Evolutionary conservation across 2,113 vertebrate species (phyloP).

Genomic region (Australoheros scitulus): DNA sequence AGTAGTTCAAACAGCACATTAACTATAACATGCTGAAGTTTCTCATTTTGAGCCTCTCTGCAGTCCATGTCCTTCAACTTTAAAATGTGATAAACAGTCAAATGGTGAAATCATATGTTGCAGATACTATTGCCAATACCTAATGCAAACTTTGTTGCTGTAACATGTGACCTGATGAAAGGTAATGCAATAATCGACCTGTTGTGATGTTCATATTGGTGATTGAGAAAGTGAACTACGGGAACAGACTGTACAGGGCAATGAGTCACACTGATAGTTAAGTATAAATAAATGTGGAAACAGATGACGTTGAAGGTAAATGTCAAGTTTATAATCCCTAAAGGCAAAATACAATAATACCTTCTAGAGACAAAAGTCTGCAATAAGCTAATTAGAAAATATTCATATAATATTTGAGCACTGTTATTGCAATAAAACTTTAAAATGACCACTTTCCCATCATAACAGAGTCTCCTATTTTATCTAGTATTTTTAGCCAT

Average conservation of each 20-base stretch:
- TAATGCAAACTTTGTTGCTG: constrained; percentile 7
- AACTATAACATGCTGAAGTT: not conserved
- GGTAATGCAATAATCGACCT: not conserved
- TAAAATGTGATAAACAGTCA: not conserved
- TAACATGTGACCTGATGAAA: constrained; percentile 12
- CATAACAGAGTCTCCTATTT: not conserved
- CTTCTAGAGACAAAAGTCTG: not conserved
- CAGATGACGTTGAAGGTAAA: not conserved
- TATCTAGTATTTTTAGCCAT: not conserved
- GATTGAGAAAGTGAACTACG: not conserved
- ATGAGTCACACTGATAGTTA: not conserved
- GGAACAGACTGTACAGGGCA: not conserved
- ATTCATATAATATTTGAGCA: not conserved
- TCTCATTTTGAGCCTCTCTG: not conserved
- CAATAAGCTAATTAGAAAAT: not conserved
- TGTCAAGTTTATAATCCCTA: not conserved
- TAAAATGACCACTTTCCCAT: not conserved
- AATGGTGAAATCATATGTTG: not conserved
- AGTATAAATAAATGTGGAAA: not conserved
- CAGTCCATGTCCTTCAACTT: not conserved
- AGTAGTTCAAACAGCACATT: not conserved
- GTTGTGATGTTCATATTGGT: not conserved
- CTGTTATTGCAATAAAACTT: not conserved
- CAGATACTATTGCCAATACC: not conserved
- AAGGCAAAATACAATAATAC: not conserved